Evolutionary conservation across 2,888 invertebrate species (phyloP).

Genomic region (Troilus luridus): DNA sequence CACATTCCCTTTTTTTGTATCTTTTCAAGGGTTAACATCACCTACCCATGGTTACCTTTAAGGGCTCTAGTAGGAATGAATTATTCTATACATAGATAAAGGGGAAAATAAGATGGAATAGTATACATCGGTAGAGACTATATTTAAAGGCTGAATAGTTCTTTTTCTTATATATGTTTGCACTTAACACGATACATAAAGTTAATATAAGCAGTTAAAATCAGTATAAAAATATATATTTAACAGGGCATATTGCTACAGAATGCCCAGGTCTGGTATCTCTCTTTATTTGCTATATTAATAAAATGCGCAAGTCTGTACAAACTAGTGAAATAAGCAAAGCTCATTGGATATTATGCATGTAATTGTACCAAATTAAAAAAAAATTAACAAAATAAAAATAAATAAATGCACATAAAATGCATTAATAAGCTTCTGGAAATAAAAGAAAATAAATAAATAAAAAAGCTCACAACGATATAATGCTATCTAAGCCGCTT

Average conservation of each 20-base stretch:
- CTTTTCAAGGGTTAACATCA: too few species aligned
- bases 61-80: not conserved
- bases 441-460: not conserved
- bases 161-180: not conserved
- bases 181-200: not conserved
- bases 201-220: not conserved
- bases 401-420: not conserved
- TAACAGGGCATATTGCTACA: not conserved
- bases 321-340: constrained; percentile 34
- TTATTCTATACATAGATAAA: not conserved
- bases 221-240: not conserved
- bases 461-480: constrained; percentile 31
- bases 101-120: not conserved
- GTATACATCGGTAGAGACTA: not conserved
- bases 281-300: not conserved
- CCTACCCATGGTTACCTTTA: not conserved
- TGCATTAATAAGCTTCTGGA: constrained; percentile 29
- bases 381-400: not conserved
- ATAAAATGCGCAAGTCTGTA: constrained; percentile 34
- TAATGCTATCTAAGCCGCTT: constrained; percentile 36
- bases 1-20: too few species aligned
- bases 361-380: not conserved
- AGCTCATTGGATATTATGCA: constrained; percentile 24
- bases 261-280: constrained; percentile 21
- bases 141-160: not conserved